A percentile compares a stretch with the other conserved stretches of the same genome.
Conservation (phyloP, 2,888 invertebrate genomes). For the Dendrolimus pini region DNA sequence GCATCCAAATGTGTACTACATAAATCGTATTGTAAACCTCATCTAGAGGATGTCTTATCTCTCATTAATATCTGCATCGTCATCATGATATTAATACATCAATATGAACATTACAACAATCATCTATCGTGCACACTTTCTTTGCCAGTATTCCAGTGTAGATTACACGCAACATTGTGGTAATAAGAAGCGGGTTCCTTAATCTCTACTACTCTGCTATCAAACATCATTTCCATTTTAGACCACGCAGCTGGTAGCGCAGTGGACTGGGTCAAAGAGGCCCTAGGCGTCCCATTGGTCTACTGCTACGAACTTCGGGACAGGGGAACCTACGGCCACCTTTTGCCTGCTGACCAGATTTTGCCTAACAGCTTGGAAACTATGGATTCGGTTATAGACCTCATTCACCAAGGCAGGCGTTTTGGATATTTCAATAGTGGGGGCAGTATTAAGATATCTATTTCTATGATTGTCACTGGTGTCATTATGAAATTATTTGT, state of each 20-base stretch:
- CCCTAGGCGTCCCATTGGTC: conserved; percentile 37
- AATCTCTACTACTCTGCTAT: too few relatives aligned
- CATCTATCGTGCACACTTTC: too few relatives aligned
- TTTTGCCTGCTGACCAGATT: conserved; percentile 77
- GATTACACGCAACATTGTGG: too few relatives aligned
- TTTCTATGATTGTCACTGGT: not conserved
- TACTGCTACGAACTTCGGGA: conserved; percentile 74
- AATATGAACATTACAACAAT: too few relatives aligned
- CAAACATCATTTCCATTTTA: conserved; percentile 26
- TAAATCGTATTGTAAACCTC: too few relatives aligned
- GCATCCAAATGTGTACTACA: too few relatives aligned
- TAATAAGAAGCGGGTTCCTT: too few relatives aligned
- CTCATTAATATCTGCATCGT: too few relatives aligned
- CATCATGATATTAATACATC: too few relatives aligned
- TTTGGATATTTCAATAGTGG: conserved; percentile 35
- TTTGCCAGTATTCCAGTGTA: too few relatives aligned
- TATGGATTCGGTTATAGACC: conserved; percentile 61
- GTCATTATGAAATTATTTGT: not conserved
- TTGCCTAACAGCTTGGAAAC: conserved; percentile 69
- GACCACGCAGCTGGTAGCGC: conserved; percentile 79
- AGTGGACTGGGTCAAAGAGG: conserved; percentile 52
- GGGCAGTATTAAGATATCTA: conserved; percentile 49
- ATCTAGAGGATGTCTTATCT: too few relatives aligned
- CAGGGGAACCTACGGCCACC: conserved; percentile 74
- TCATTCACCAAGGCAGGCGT: conserved; percentile 44